A percentile compares a stretch with the other conserved stretches of the same genome.
Evolutionary conservation across 2,888 invertebrate species (phyloP).

Genomic region (Chrysodeixis includens): DNA sequence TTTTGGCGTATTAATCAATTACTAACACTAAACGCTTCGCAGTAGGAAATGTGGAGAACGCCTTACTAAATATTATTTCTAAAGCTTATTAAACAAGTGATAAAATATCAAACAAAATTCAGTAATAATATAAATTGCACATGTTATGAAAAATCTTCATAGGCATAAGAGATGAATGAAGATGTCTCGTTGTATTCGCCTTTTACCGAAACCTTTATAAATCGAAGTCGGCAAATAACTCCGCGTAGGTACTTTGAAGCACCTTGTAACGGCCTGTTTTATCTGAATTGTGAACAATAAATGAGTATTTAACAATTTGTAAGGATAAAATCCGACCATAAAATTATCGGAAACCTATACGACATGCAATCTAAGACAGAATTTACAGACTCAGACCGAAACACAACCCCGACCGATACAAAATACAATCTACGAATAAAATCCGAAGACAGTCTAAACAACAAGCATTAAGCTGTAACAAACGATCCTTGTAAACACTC

Average conservation of each 20-base stretch:
- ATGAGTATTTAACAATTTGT: background rate
- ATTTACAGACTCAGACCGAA: conserved; percentile 36
- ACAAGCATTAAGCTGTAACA: conserved; percentile 81
- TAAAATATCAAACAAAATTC: too few species aligned
- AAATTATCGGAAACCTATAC: conserved; percentile 30
- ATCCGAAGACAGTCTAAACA: conserved; percentile 76
- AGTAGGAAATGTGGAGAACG: too few species aligned
- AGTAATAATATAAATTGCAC: too few species aligned
- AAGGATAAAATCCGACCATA: conserved; percentile 1
- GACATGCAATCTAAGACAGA: conserved; percentile 22
- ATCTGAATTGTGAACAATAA: background rate
- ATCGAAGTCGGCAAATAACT: background rate
- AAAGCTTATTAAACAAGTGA: too few species aligned
- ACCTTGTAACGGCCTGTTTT: background rate
- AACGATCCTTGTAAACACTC: conserved; percentile 82
- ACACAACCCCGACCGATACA: conserved; percentile 31
- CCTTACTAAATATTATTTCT: too few species aligned
- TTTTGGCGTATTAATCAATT: background rate
- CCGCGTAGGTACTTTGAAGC: background rate
- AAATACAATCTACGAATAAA: conserved; percentile 60
- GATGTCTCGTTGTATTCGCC: too few species aligned
- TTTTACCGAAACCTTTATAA: too few species aligned
- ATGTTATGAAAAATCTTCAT: too few species aligned
- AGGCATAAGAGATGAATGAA: too few species aligned
- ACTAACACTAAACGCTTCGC: background rate